Percentiles rank a stretch among this genome's conserved stretches.
These are phyloP conservation scores for Phataginus tricuspis DNA, from an alignment of 2,797 vertebrate genomes.

Conservation along the genomic window DNA sequence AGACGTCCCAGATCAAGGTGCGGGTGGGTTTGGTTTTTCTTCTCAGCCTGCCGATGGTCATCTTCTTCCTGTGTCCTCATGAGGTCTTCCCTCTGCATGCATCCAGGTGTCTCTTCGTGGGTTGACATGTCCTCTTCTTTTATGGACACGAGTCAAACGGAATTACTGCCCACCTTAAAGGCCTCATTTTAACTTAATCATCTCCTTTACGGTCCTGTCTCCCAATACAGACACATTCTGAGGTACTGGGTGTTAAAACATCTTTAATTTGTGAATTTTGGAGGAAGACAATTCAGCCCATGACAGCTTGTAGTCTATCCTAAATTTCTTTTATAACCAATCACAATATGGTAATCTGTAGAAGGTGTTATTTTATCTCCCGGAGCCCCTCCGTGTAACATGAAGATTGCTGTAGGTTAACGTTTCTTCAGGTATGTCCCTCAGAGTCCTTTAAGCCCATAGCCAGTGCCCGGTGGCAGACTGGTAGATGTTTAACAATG, in stretches of 20 bases:
- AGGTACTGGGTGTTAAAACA: neutral
- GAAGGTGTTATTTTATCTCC: neutral
- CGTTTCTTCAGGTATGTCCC: neutral
- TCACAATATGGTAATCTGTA: neutral
- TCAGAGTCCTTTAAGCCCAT: neutral
- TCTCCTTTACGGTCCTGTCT: neutral
- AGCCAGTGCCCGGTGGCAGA: neutral
- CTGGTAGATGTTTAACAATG: neutral
- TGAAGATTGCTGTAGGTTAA: neutral
- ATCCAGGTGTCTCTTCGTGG: neutral
- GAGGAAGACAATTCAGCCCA: neutral
- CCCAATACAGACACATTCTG: neutral
- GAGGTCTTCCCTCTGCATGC: neutral
- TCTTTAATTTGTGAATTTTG: neutral
- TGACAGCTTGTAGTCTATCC: neutral
- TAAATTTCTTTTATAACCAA: neutral
- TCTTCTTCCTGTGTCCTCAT: neutral
- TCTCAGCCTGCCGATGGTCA: neutral
- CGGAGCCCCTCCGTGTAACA: neutral
- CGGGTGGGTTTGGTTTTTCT: neutral
- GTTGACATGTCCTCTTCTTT: neutral
- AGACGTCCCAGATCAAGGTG: neutral
- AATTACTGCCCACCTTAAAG: neutral
- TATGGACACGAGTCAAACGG: neutral
- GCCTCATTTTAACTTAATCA: neutral